Percentiles rank a stretch among this genome's conserved stretches.
phyloP scores from a whole-genome alignment of 2,888 invertebrate species.

The Leptinotarsa haldemani region DNA sequence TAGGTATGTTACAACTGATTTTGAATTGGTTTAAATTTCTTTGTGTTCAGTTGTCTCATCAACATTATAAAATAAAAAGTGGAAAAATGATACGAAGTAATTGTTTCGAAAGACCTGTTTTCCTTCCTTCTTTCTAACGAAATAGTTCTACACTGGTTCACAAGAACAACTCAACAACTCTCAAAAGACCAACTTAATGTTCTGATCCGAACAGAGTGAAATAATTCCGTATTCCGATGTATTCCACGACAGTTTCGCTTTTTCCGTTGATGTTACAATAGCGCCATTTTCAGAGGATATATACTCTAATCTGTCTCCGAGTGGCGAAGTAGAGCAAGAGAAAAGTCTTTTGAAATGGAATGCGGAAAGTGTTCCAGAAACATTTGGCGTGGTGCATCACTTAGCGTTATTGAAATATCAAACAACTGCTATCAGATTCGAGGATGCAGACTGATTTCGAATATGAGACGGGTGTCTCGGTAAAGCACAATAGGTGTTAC shows the following conservation, averaged over 20 bases:
- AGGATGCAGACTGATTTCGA: constrained; percentile 37
- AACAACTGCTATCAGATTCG: constrained; percentile 45
- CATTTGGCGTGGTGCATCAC: constrained; percentile 51
- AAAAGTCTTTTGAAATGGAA: constrained; percentile 29
- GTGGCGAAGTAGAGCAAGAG: constrained; percentile 15
- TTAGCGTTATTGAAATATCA: constrained; percentile 57
- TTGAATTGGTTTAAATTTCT: too few relatives aligned
- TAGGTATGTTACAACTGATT: too few relatives aligned
- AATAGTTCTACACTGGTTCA: too few relatives aligned
- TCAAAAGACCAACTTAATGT: background rate
- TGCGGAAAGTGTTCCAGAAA: constrained; percentile 36
- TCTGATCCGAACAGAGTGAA: background rate
- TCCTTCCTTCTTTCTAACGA: too few relatives aligned
- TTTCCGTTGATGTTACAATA: constrained; percentile 5
- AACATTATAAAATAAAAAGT: too few relatives aligned
- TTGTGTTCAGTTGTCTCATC: too few relatives aligned
- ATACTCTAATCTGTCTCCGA: constrained; percentile 10
- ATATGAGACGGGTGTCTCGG: constrained; percentile 20
- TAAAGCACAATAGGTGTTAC: constrained; percentile 26
- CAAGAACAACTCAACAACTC: background rate
- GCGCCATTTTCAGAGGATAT: background rate
- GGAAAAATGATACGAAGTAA: too few relatives aligned
- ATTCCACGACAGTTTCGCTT: constrained; percentile 6
- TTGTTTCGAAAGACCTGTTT: too few relatives aligned
- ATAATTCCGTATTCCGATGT: background rate